Evolutionary conservation across 2,888 invertebrate species (phyloP).

Genomic region (Tetranychus piercei): DNA sequence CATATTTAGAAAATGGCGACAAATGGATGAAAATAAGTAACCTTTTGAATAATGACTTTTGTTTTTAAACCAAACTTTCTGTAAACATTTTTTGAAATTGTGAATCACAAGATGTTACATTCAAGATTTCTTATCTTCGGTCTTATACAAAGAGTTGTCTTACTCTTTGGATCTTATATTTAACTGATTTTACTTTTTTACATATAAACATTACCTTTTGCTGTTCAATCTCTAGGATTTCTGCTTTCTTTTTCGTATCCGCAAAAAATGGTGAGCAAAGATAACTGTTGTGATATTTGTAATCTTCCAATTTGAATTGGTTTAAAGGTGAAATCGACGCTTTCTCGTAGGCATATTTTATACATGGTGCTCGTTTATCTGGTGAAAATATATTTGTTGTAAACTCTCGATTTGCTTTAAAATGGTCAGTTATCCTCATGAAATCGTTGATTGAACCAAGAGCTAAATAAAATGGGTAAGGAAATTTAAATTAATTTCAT

Average conservation of each 20-base stretch:
- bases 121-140: too few species aligned
- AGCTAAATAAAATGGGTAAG: constrained; percentile 8
- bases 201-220: background rate
- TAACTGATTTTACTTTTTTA: too few species aligned
- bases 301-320: constrained; percentile 14
- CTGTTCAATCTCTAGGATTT: constrained; percentile 30
- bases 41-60: too few species aligned
- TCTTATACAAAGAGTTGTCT: too few species aligned
- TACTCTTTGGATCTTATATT: too few species aligned
- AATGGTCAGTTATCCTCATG: constrained; percentile 13
- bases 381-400: constrained; percentile 45
- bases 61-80: too few species aligned
- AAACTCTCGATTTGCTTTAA: constrained; percentile 13
- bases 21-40: too few species aligned
- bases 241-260: constrained; percentile 42
- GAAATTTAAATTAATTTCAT: background rate
- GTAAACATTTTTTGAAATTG: too few species aligned
- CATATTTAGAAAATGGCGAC: too few species aligned
- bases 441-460: constrained; percentile 14
- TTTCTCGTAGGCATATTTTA: constrained; percentile 57
- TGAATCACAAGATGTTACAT: too few species aligned
- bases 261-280: constrained; percentile 63
- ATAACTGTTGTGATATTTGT: constrained; percentile 48
- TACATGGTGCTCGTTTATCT: constrained; percentile 51
- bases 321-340: constrained; percentile 40